phyloP scores from a whole-genome alignment of 1,140 invertebrate genomes.

The Latrodectus geometricus region DNA sequence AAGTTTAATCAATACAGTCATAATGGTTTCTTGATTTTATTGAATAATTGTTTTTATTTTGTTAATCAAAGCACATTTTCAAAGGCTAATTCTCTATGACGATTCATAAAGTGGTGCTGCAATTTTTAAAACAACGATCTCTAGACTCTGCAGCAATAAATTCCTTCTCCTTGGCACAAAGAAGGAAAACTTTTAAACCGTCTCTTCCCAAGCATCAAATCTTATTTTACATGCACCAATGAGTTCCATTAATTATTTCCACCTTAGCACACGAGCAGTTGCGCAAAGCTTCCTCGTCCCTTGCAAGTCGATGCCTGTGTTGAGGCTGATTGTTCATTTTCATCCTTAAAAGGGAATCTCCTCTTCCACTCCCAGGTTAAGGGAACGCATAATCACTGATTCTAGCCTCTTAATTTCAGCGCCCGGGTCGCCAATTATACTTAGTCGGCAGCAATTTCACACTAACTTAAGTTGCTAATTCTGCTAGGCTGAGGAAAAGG shows the following conservation, averaged over 20 bases:
- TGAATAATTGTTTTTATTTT: no score
- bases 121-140: neutral
- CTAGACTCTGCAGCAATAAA: neutral
- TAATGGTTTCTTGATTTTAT: no score
- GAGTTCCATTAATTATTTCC: constrained; percentile 60
- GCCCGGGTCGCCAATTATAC: constrained; percentile 19
- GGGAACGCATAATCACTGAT: constrained; percentile 52
- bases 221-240: constrained; percentile 57
- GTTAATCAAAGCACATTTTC: no score
- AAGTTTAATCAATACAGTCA: no score
- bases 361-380: constrained; percentile 15
- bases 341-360: constrained; percentile 31
- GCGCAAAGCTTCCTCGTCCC: neutral
- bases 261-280: constrained; percentile 22
- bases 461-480: constrained; percentile 55
- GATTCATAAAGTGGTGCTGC: neutral
- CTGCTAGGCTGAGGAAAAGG: no score
- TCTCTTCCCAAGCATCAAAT: constrained; percentile 46
- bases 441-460: constrained; percentile 42
- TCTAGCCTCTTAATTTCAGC: constrained; percentile 49
- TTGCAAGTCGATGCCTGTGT: constrained; percentile 4
- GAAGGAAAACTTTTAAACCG: constrained; percentile 52
- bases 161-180: neutral
- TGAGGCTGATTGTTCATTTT: constrained; percentile 54
- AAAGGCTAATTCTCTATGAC: no score